A percentile compares a stretch with the other conserved stretches of the same genome.
phyloP scores from a whole-genome alignment of 2,113 vertebrate species.

The Baryphthengus martii region DNA sequence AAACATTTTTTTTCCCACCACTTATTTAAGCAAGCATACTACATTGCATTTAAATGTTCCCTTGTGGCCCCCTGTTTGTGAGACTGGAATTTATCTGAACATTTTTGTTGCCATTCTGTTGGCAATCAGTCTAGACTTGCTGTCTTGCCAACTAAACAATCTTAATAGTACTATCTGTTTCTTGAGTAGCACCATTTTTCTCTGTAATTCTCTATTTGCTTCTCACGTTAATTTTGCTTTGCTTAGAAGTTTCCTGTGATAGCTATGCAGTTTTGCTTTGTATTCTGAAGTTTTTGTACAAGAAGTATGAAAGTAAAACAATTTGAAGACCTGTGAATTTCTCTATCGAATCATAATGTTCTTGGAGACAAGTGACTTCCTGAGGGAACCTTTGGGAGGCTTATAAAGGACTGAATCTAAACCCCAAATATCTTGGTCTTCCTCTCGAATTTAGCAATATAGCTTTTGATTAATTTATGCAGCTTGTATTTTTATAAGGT shows the following conservation, averaged over 20 bases:
- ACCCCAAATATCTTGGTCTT: not conserved
- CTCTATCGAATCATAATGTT: not conserved
- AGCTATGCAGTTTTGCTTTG: not conserved
- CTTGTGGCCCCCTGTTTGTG: not conserved
- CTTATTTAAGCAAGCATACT: not conserved
- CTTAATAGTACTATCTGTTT: conserved; percentile 10
- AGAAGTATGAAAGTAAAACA: not conserved
- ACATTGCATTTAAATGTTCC: not conserved
- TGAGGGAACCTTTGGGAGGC: not conserved
- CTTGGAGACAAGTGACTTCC: not conserved
- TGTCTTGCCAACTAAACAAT: not conserved
- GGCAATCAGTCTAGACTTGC: conserved; percentile 22
- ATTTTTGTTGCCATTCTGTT: conserved; percentile 8
- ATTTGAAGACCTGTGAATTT: not conserved
- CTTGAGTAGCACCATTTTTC: conserved; percentile 16
- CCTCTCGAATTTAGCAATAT: not conserved
- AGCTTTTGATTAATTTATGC: not conserved
- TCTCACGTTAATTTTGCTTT: conserved; percentile 5
- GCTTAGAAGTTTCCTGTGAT: conserved; percentile 5
- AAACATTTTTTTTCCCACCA: not conserved
- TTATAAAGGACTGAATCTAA: not conserved
- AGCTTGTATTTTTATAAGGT: not conserved
- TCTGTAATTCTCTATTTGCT: conserved; percentile 4
- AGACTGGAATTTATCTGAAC: not conserved
- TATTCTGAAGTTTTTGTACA: not conserved